Percentiles rank a stretch among this genome's conserved stretches.
These are phyloP conservation scores for Vultur gryphus DNA, from an alignment of 2,797 vertebrate genomes.

Conservation along the genomic window DNA sequence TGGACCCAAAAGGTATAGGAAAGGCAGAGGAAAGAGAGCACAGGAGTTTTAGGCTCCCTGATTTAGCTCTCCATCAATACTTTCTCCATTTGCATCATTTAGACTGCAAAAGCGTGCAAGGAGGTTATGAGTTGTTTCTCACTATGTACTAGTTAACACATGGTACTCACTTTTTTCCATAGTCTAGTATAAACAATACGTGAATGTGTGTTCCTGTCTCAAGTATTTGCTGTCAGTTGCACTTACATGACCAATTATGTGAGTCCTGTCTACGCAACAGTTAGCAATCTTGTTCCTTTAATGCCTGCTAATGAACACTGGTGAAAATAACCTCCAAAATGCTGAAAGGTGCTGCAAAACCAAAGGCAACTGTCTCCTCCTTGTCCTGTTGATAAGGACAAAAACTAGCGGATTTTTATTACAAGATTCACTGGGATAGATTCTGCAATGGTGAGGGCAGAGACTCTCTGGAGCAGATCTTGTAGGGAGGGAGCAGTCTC, in stretches of 20 bases:
- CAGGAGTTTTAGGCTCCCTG: background rate
- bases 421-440: background rate
- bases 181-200: background rate
- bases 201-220: background rate
- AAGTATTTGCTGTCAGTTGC: background rate
- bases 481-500: background rate
- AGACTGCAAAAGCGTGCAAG: background rate
- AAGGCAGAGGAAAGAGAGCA: background rate
- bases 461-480: background rate
- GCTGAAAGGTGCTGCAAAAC: background rate
- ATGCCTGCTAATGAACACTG: background rate
- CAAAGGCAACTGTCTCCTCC: background rate
- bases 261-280: background rate
- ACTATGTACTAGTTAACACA: background rate
- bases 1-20: background rate
- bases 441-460: background rate
- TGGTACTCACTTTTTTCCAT: rapidly evolving
- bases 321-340: background rate
- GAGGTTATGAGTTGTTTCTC: background rate
- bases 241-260: background rate
- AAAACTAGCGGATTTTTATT: background rate
- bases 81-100: background rate
- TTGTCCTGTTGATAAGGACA: background rate
- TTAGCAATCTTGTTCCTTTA: background rate
- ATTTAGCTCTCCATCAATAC: background rate